A percentile compares a stretch with the other conserved stretches of the same genome.
Conservation (phyloP, 2,797 vertebrate genomes). For the Crocodylus rhombifer region DNA sequence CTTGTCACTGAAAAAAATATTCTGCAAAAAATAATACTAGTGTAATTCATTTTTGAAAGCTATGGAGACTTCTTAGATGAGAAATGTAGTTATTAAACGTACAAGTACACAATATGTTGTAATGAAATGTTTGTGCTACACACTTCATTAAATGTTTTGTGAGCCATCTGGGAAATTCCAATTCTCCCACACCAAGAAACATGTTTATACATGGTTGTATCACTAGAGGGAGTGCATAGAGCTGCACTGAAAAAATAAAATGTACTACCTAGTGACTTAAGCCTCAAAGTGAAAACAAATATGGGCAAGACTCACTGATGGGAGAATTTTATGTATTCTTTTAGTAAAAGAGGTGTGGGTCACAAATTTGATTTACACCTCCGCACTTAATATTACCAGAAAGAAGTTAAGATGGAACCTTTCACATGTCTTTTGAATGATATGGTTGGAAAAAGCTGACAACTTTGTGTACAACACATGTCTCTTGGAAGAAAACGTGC, state of each 20-base stretch:
- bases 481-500: constrained; percentile 40
- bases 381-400: not conserved
- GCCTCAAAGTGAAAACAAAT: constrained; percentile 2
- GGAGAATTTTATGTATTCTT: not conserved
- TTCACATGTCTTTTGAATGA: not conserved
- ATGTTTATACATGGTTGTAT: constrained; percentile 41
- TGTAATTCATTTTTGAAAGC: constrained; percentile 85
- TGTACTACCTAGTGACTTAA: not conserved
- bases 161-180: constrained; percentile 82
- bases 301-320: not conserved
- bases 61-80: constrained; percentile 82
- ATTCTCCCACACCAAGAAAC: constrained; percentile 60
- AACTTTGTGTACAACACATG: not conserved
- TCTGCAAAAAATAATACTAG: constrained; percentile 79
- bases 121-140: constrained; percentile 86
- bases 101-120: constrained; percentile 85
- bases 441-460: constrained; percentile 18
- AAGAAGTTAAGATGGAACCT: not conserved
- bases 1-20: constrained; percentile 79
- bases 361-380: not conserved
- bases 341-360: not conserved
- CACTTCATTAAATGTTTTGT: constrained; percentile 86
- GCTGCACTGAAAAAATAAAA: not conserved
- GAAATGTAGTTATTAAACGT: constrained; percentile 85
- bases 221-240: constrained; percentile 60